These are phyloP conservation scores for Torymus texanus DNA, from an alignment of 2,888 invertebrate species.

Conservation along the genomic window DNA sequence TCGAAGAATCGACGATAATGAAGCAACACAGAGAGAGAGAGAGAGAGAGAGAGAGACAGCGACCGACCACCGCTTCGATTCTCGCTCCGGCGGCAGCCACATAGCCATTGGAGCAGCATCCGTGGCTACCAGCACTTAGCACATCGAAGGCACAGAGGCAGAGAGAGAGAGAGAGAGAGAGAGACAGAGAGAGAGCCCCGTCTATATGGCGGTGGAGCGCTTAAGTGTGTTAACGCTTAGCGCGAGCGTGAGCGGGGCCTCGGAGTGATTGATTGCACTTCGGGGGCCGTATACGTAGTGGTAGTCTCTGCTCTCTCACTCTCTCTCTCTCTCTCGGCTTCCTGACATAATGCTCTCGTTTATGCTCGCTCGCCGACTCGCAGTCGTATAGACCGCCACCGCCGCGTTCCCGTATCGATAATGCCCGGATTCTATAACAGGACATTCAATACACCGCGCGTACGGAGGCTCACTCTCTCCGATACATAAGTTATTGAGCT, in stretches of 20 bases:
- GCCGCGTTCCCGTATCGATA: constrained; percentile 65
- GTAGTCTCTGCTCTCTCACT: constrained; percentile 32
- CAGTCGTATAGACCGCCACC: constrained; percentile 39
- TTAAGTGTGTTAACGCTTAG: constrained; percentile 65
- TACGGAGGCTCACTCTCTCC: not conserved
- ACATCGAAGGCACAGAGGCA: constrained; percentile 12
- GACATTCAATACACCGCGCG: not conserved
- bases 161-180: not conserved
- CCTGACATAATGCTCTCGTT: constrained; percentile 68
- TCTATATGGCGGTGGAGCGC: constrained; percentile 56
- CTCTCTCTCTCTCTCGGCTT: constrained; percentile 47
- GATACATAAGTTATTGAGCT: constrained; percentile 21
- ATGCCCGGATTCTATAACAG: constrained; percentile 65
- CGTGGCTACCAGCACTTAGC: constrained; percentile 42
- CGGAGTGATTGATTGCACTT: constrained; percentile 69
- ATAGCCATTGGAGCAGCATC: constrained; percentile 4
- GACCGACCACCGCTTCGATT: constrained; percentile 18
- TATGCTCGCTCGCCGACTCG: constrained; percentile 56
- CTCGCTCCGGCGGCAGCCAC: not conserved
- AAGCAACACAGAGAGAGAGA: constrained; percentile 51
- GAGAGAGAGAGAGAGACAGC: constrained; percentile 55
- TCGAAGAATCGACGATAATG: constrained; percentile 42
- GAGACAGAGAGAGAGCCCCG: not conserved
- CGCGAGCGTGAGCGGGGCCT: constrained; percentile 46
- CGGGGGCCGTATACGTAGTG: constrained; percentile 46